Evolutionary conservation across 2,113 vertebrate species (phyloP).

Genomic region (Tiliqua scincoides): DNA sequence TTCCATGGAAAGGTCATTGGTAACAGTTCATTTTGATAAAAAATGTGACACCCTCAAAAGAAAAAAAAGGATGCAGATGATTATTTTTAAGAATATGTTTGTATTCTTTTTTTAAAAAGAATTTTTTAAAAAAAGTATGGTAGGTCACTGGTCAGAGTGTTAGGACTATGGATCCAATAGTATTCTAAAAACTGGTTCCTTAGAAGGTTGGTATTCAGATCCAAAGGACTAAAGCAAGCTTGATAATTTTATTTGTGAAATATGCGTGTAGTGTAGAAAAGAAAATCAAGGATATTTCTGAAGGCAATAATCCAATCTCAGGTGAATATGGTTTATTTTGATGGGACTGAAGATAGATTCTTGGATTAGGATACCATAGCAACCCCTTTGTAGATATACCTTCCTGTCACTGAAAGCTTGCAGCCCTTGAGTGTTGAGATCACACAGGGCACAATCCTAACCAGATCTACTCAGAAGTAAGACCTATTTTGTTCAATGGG

Average conservation of each 20-base stretch:
- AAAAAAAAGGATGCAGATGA: not conserved
- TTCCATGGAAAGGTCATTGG: not conserved
- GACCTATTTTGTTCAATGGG: no score
- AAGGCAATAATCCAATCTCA: slow-evolving; percentile 32
- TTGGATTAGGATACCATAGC: slow-evolving; percentile 14
- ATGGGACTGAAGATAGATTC: slow-evolving; percentile 16
- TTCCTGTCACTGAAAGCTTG: not conserved
- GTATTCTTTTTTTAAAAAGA: no score
- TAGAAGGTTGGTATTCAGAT: slow-evolving; percentile 31
- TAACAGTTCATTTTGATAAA: not conserved
- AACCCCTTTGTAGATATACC: slow-evolving; percentile 32
- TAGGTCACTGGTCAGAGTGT: not conserved
- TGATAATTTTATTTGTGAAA: slow-evolving; percentile 19
- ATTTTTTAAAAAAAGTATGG: no score
- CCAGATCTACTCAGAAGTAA: no score
- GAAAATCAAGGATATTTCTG: slow-evolving; percentile 26
- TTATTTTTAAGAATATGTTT: no score
- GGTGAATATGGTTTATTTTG: slow-evolving; percentile 13
- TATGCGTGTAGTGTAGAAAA: not conserved
- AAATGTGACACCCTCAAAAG: no score
- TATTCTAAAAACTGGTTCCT: not conserved
- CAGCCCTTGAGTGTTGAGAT: slow-evolving; percentile 28
- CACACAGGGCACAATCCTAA: no score
- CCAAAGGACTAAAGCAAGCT: slow-evolving; percentile 37
- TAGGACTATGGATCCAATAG: not conserved